Conservation (phyloP, 2,797 vertebrate species). For the Rhinogobio ventralis region DNA sequence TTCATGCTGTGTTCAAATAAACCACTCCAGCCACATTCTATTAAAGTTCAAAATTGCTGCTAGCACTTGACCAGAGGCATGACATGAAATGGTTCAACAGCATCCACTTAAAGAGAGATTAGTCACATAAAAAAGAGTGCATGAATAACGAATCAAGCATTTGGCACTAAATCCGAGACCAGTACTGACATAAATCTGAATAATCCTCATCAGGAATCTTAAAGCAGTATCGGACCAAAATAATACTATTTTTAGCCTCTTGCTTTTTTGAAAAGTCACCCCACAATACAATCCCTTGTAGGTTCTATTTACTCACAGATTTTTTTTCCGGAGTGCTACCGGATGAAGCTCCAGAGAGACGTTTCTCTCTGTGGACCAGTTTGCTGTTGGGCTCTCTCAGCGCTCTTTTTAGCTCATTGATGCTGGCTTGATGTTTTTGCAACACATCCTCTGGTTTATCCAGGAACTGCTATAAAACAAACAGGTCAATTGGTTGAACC, state of each 20-base stretch:
- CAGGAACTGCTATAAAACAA: conserved; percentile 84
- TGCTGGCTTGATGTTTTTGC: conserved; percentile 98
- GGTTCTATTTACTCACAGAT: conserved; percentile 72
- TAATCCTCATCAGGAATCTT: conserved; percentile 11
- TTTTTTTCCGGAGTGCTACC: conserved; percentile 90
- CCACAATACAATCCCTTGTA: background rate
- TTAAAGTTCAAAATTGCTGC: conserved; percentile 32
- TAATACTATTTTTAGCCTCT: background rate
- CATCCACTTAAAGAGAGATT: conserved; percentile 40
- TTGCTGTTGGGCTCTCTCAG: conserved; percentile 97
- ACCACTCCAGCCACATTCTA: conserved; percentile 17
- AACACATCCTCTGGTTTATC: conserved; percentile 97
- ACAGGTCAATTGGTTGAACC: conserved; percentile 47
- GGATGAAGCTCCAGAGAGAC: conserved; percentile 85
- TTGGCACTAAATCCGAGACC: conserved; percentile 16
- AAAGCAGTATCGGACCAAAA: background rate
- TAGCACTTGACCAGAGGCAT: conserved; percentile 30
- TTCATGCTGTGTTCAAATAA: conserved; percentile 38
- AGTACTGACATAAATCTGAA: conserved; percentile 18
- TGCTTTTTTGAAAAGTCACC: conserved; percentile 10
- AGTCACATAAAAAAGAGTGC: conserved; percentile 15
- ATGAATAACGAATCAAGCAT: conserved; percentile 24
- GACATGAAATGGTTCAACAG: conserved; percentile 36
- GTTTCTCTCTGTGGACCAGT: conserved; percentile 90
- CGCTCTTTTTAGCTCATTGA: conserved; percentile 97